Conservation (phyloP, 2,888 invertebrate species). For the Schizotus pectinicornis region DNA sequence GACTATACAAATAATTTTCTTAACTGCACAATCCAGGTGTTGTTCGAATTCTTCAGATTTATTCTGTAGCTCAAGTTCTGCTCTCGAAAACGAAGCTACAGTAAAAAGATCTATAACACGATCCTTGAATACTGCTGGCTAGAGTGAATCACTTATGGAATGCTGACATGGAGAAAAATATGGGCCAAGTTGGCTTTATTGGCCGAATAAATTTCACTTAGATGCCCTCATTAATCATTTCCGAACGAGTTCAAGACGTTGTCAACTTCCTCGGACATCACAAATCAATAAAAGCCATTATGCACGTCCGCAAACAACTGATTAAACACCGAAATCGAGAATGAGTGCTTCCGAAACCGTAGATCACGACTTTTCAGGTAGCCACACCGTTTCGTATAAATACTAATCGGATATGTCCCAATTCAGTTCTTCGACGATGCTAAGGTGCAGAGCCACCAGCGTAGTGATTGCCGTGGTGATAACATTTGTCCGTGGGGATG, state of each 20-base stretch:
- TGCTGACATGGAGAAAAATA: background rate
- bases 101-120: background rate
- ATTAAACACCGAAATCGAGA: constrained; percentile 25
- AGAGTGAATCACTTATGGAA: background rate
- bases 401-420: constrained; percentile 3
- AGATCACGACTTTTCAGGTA: constrained; percentile 26
- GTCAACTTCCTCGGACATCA: constrained; percentile 23
- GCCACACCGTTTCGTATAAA: constrained; percentile 23
- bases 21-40: no score
- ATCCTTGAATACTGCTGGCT: background rate
- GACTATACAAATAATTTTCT: no score
- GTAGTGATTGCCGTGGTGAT: background rate
- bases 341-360: constrained; percentile 29
- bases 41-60: no score
- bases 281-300: constrained; percentile 37
- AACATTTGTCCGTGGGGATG: background rate
- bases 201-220: background rate
- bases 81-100: background rate
- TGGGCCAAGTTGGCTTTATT: background rate
- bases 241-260: constrained; percentile 16
- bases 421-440: constrained; percentile 1
- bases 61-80: no score
- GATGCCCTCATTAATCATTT: constrained; percentile 11
- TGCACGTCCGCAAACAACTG: constrained; percentile 33
- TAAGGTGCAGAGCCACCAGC: background rate